phyloP scores from a whole-genome alignment of 2,113 vertebrate genomes.

The Rhipidura dahli region DNA sequence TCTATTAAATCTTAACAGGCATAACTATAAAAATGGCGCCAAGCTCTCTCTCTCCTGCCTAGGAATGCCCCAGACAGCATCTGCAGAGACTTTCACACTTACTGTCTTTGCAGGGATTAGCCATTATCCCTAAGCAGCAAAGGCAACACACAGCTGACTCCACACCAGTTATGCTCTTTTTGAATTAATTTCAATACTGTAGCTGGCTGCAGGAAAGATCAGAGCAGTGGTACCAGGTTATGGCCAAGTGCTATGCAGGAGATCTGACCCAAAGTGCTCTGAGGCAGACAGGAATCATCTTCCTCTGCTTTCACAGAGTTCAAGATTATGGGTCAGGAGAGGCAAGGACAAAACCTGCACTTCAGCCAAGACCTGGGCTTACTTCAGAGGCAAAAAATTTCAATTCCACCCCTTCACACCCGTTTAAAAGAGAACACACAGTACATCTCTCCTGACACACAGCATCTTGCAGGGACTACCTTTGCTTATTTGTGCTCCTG shows the following conservation, averaged over 20 bases:
- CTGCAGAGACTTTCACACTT: conserved; percentile 67
- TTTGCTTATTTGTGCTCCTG: not conserved
- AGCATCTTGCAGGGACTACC: not conserved
- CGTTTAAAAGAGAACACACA: not conserved
- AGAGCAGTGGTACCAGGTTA: not conserved
- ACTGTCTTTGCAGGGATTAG: conserved; percentile 66
- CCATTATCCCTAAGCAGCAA: conserved; percentile 45
- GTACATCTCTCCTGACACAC: not conserved
- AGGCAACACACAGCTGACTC: conserved; percentile 20
- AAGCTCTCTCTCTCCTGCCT: conserved; percentile 68
- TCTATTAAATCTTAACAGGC: conserved; percentile 83
- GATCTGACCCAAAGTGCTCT: not conserved
- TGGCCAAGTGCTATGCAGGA: not conserved
- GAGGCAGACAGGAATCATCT: not conserved
- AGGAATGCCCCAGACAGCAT: conserved; percentile 73
- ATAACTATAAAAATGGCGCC: conserved; percentile 84
- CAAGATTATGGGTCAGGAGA: not conserved
- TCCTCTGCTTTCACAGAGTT: not conserved
- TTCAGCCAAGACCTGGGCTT: not conserved
- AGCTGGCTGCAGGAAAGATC: not conserved
- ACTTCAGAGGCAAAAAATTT: not conserved
- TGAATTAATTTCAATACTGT: not conserved
- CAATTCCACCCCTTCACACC: not conserved
- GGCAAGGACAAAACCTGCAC: not conserved
- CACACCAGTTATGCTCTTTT: not conserved